phyloP scores from a whole-genome alignment of 1,140 invertebrate species.

The Proales similis region DNA sequence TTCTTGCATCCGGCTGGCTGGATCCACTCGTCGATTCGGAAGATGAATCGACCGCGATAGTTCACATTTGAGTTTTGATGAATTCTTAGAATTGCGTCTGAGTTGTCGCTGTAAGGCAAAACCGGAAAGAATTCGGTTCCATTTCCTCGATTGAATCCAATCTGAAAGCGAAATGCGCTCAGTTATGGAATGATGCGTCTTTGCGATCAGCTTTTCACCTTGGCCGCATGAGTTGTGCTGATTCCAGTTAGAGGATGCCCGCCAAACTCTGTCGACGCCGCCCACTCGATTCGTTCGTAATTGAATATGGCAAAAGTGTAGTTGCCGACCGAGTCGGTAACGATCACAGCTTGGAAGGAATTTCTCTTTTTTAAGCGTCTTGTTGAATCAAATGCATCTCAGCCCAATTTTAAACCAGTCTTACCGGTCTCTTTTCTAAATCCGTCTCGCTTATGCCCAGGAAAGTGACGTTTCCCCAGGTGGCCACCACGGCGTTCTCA shows the following conservation, averaged over 20 bases:
- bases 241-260: slow-evolving; percentile 24
- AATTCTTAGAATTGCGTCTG: slow-evolving; percentile 38
- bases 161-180: slow-evolving; percentile 58
- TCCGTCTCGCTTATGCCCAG: slow-evolving; percentile 54
- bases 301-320: slow-evolving; percentile 82
- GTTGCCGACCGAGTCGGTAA: slow-evolving; percentile 78
- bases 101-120: slow-evolving; percentile 41
- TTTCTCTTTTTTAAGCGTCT: slow-evolving; percentile 63
- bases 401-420: slow-evolving; percentile 37
- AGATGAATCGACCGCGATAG: slow-evolving; percentile 79
- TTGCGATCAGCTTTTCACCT: not conserved
- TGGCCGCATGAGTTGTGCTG: slow-evolving; percentile 16
- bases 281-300: slow-evolving; percentile 80
- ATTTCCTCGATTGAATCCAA: slow-evolving; percentile 91
- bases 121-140: slow-evolving; percentile 68
- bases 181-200: slow-evolving; percentile 39
- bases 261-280: slow-evolving; percentile 68
- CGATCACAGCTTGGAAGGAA: slow-evolving; percentile 82
- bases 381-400: not conserved
- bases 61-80: slow-evolving; percentile 67
- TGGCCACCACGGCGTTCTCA: slow-evolving; percentile 80
- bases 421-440: slow-evolving; percentile 61
- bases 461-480: slow-evolving; percentile 91
- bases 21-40: slow-evolving; percentile 87
- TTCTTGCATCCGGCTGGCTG: slow-evolving; percentile 72